Percentiles rank a stretch among this genome's conserved stretches.
Evolutionary conservation across 2,797 vertebrate genomes (phyloP).

Genomic region (Hyperoplus immaculatus): DNA sequence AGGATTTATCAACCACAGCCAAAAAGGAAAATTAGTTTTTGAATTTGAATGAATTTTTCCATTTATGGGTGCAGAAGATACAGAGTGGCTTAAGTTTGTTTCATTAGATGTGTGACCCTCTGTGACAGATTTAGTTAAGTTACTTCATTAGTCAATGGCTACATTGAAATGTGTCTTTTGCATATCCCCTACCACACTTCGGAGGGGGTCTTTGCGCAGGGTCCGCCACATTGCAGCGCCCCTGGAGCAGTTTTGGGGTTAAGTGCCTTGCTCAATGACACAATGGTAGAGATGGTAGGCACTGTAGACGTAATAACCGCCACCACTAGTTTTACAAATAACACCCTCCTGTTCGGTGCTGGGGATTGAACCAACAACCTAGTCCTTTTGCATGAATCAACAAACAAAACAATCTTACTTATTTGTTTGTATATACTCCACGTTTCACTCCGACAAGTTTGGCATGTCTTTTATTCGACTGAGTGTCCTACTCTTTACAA

Average conservation of each 20-base stretch:
- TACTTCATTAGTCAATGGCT: too few species aligned
- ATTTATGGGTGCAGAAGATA: conserved; percentile 3
- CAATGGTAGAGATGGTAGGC: too few species aligned
- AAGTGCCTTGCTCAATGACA: too few species aligned
- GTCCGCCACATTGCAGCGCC: too few species aligned
- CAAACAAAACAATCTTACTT: conserved; percentile 24
- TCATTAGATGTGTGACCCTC: conserved; percentile 10
- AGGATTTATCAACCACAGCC: neutral
- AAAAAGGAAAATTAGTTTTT: neutral
- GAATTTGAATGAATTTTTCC: too few species aligned
- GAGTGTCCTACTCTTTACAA: neutral
- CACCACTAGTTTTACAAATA: too few species aligned
- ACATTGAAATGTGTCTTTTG: too few species aligned
- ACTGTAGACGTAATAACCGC: too few species aligned
- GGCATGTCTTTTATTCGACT: conserved; percentile 2
- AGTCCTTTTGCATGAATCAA: conserved; percentile 23
- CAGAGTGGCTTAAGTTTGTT: conserved; percentile 20
- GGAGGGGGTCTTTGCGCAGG: too few species aligned
- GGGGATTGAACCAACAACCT: neutral
- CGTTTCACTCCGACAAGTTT: conserved; percentile 8
- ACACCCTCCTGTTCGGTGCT: too few species aligned
- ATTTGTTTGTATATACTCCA: conserved; percentile 4
- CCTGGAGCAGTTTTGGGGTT: too few species aligned
- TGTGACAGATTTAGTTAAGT: neutral
- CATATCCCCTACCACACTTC: too few species aligned